A percentile compares a stretch with the other conserved stretches of the same genome.
These are phyloP conservation scores for Leptothorax acervorum DNA, from an alignment of 2,888 invertebrate species.

Conservation along the genomic window DNA sequence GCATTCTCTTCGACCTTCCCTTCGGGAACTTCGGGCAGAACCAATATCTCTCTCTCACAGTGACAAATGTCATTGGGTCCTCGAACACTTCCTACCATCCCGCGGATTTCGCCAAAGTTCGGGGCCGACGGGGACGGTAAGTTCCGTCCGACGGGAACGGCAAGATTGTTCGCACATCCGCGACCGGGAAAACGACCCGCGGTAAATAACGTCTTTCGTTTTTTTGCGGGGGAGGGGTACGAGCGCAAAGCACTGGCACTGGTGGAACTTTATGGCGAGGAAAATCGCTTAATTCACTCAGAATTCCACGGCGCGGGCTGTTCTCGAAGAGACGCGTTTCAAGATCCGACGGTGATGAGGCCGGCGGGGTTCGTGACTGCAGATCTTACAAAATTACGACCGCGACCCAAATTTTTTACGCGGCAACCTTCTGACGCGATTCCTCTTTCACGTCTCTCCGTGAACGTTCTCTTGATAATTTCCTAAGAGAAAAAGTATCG, in stretches of 20 bases:
- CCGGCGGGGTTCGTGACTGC: neutral
- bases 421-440: neutral
- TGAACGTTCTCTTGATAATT: constrained; percentile 12
- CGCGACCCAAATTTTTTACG: constrained; percentile 11
- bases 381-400: constrained; percentile 18
- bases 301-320: neutral
- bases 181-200: constrained; percentile 23
- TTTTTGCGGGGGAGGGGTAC: neutral
- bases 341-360: constrained; percentile 5
- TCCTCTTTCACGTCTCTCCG: neutral
- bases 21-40: constrained; percentile 50
- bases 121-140: constrained; percentile 37
- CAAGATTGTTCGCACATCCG: constrained; percentile 35
- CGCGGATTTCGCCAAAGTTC: constrained; percentile 52
- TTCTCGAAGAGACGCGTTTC: constrained; percentile 9
- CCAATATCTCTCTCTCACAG: constrained; percentile 62
- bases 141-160: constrained; percentile 39
- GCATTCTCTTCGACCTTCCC: constrained; percentile 12
- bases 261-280: constrained; percentile 36
- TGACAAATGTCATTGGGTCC: constrained; percentile 67
- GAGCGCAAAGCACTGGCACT: neutral
- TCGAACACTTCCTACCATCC: neutral
- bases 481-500: neutral
- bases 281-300: constrained; percentile 48
- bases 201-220: constrained; percentile 56